phyloP scores from a whole-genome alignment of 2,797 vertebrate genomes.

The Sebastes vulpes region DNA sequence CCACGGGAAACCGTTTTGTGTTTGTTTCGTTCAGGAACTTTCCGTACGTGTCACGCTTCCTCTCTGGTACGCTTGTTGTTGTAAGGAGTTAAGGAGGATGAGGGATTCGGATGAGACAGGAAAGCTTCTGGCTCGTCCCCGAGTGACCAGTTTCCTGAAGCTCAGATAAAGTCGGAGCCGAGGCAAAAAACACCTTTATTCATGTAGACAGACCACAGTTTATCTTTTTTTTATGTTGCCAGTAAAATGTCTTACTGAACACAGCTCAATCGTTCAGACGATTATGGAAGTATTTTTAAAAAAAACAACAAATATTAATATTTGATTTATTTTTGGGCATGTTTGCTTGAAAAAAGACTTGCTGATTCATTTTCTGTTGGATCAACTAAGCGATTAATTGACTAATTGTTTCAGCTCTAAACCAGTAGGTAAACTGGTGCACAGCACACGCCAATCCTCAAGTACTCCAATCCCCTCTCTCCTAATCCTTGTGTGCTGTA shows the following conservation, averaged over 20 bases:
- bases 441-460: not conserved
- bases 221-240: not conserved
- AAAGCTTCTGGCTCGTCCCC: constrained; percentile 49
- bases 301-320: not conserved
- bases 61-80: constrained; percentile 57
- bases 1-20: constrained; percentile 53
- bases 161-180: constrained; percentile 45
- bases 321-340: not conserved
- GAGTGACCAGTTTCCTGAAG: constrained; percentile 60
- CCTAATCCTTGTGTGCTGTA: not conserved
- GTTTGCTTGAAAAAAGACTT: not conserved
- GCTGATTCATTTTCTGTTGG: not conserved
- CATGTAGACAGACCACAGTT: not conserved
- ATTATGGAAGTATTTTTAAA: not conserved
- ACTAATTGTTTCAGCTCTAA: not conserved
- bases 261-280: not conserved
- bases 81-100: constrained; percentile 47
- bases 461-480: not conserved
- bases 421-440: not conserved
- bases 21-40: constrained; percentile 65
- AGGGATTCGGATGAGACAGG: constrained; percentile 53
- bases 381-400: not conserved
- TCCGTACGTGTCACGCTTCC: constrained; percentile 78
- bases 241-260: not conserved
- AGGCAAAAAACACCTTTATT: constrained; percentile 4